Conservation (phyloP, 2,888 invertebrate species). For the Automeris io region DNA sequence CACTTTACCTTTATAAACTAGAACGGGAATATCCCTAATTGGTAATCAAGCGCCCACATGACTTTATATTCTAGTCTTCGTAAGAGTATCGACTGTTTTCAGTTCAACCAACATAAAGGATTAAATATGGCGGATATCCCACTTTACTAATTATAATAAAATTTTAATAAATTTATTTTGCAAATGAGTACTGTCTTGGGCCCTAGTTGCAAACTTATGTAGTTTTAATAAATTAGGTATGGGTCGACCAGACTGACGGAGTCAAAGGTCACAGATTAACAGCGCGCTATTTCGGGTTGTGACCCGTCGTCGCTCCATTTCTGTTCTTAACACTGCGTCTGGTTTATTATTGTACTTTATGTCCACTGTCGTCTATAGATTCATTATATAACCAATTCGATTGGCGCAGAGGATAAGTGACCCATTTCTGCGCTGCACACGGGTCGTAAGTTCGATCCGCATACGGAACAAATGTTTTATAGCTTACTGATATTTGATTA, state of each 20-base stretch:
- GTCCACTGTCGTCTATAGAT: conserved; percentile 21
- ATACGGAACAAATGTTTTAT: no score
- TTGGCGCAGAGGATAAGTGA: no score
- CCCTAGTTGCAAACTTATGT: conserved; percentile 35
- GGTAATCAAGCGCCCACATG: background rate
- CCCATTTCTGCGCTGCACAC: no score
- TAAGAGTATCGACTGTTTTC: background rate
- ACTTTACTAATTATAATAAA: background rate
- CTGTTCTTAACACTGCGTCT: conserved; percentile 39
- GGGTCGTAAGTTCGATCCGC: no score
- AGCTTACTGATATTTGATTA: no score
- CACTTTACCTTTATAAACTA: background rate
- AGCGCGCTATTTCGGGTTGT: conserved; percentile 56
- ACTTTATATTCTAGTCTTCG: background rate
- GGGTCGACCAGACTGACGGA: conserved; percentile 43
- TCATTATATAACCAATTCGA: no score
- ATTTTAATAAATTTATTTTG: conserved; percentile 20
- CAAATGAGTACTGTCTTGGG: conserved; percentile 18
- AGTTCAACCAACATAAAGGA: background rate
- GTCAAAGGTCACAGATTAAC: conserved; percentile 68
- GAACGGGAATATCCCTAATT: no score
- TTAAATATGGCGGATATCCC: background rate
- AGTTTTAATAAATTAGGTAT: conserved; percentile 59
- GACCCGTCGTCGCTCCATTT: conserved; percentile 54
- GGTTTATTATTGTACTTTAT: conserved; percentile 30